A percentile compares a stretch with the other conserved stretches of the same genome.
These are phyloP conservation scores for Dolichoris vasculosae DNA, from an alignment of 1,140 invertebrate genomes.

Conservation along the genomic window DNA sequence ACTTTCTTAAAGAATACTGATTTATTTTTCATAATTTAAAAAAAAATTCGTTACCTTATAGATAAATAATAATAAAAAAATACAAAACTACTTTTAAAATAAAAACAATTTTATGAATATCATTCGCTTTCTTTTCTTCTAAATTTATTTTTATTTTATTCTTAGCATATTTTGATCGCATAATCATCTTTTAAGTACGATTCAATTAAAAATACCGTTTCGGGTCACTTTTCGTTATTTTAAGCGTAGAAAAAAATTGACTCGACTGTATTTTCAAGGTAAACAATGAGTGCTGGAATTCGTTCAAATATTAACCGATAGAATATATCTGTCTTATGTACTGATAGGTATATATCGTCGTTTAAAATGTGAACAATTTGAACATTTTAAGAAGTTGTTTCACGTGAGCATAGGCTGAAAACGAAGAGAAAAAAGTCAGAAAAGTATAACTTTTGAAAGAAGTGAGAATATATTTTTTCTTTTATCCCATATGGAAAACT, in stretches of 20 bases:
- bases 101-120: no score
- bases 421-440: neutral
- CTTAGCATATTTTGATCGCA: neutral
- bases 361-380: conserved; percentile 8
- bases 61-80: no score
- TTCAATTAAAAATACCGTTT: conserved; percentile 23
- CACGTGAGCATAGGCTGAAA: neutral
- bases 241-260: neutral
- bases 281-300: neutral
- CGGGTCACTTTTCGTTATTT: neutral
- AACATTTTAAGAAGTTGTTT: conserved; percentile 9
- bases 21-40: no score
- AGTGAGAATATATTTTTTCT: neutral
- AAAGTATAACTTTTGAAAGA: neutral
- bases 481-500: neutral
- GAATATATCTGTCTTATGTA: neutral
- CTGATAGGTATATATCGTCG: neutral
- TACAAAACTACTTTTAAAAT: no score
- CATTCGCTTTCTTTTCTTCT: no score
- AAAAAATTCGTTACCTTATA: no score
- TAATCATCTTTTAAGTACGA: neutral
- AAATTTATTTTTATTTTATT: neutral
- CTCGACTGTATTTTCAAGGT: neutral
- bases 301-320: neutral
- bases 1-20: no score